phyloP scores from a whole-genome alignment of 2,888 invertebrate genomes.

The Salticus scenicus region DNA sequence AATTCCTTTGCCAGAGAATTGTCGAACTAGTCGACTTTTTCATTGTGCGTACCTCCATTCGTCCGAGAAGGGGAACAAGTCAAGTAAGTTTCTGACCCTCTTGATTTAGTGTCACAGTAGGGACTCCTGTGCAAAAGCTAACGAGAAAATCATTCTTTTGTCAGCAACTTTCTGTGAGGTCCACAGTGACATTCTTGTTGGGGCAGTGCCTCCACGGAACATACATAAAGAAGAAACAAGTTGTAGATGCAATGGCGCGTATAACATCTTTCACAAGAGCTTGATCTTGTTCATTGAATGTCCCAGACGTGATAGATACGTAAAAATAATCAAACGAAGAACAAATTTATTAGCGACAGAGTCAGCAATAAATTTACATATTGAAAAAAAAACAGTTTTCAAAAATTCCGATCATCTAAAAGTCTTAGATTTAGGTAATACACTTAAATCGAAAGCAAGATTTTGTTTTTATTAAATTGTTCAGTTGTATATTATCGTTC shows the following conservation, averaged over 20 bases:
- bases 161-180: constrained; percentile 63
- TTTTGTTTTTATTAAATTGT: too few species aligned
- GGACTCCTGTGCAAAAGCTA: constrained; percentile 27
- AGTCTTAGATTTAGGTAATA: too few species aligned
- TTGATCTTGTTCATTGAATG: background rate
- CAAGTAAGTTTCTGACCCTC: constrained; percentile 25
- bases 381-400: too few species aligned
- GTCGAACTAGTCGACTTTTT: constrained; percentile 15
- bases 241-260: constrained; percentile 36
- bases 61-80: constrained; percentile 17
- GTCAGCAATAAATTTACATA: too few species aligned
- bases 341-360: too few species aligned
- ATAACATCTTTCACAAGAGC: background rate
- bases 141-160: constrained; percentile 44
- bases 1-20: constrained; percentile 13
- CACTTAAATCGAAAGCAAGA: too few species aligned
- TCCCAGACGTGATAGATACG: background rate
- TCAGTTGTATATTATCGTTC: too few species aligned
- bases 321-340: too few species aligned
- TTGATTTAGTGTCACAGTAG: constrained; percentile 50
- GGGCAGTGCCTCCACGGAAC: background rate
- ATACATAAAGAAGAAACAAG: background rate
- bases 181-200: constrained; percentile 34
- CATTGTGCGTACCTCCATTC: background rate
- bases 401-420: too few species aligned